phyloP scores from a whole-genome alignment of 2,888 invertebrate genomes.

The Notocelia uddmanniana region DNA sequence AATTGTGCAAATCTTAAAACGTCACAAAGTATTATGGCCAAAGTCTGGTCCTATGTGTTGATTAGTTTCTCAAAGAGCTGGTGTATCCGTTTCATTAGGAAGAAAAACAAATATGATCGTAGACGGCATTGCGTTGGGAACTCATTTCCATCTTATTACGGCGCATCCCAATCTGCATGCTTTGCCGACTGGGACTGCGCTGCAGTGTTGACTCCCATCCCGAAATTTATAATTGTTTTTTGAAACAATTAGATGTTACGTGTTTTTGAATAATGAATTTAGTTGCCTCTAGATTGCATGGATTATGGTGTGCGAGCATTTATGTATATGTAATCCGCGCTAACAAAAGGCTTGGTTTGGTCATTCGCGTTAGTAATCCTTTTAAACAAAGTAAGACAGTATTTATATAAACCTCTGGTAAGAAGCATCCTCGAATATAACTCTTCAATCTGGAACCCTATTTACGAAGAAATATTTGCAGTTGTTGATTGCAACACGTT shows the following conservation, averaged over 20 bases:
- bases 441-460: too few relatives aligned
- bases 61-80: constrained; percentile 26
- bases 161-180: constrained; percentile 46
- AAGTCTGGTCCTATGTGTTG: constrained; percentile 6
- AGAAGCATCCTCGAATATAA: too few relatives aligned
- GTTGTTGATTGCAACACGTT: too few relatives aligned
- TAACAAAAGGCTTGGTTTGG: too few relatives aligned
- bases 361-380: too few relatives aligned
- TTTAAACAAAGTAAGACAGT: too few relatives aligned
- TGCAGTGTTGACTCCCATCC: constrained; percentile 24
- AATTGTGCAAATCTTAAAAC: background rate
- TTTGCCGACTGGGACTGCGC: constrained; percentile 33
- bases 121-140: constrained; percentile 49
- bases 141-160: constrained; percentile 51
- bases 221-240: constrained; percentile 33
- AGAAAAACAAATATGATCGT: constrained; percentile 45
- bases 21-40: background rate
- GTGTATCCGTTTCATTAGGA: constrained; percentile 38
- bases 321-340: too few relatives aligned
- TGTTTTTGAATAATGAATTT: constrained; percentile 21
- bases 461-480: too few relatives aligned
- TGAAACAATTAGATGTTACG: constrained; percentile 21
- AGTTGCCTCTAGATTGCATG: background rate
- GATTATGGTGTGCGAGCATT: background rate
- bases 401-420: too few relatives aligned